Conservation (phyloP, 2,113 vertebrate species). For the Leptobrachium ailaonicum region DNA sequence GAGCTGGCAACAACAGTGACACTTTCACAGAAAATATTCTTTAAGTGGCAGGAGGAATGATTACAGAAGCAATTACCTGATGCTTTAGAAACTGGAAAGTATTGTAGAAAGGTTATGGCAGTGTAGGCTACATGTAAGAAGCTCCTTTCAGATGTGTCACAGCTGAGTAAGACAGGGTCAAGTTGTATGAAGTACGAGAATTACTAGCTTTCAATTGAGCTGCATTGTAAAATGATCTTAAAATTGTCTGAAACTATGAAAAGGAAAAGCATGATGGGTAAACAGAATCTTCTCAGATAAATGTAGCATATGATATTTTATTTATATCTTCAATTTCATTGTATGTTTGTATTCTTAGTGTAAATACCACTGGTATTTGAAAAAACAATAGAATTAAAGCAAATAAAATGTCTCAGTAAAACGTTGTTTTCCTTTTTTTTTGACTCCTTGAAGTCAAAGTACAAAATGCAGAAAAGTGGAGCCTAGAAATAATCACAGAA, state of each 20-base stretch:
- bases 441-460: no score
- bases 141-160: slow-evolving; percentile 26
- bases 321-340: no score
- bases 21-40: slow-evolving; percentile 39
- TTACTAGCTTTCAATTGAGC: slow-evolving; percentile 34
- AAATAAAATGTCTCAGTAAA: no score
- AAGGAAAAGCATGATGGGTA: not conserved
- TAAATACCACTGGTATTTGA: no score
- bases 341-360: no score
- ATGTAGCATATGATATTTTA: no score
- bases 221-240: slow-evolving; percentile 18
- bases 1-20: slow-evolving; percentile 41
- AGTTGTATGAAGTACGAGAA: slow-evolving; percentile 33
- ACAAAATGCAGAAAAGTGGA: no score
- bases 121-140: slow-evolving; percentile 16
- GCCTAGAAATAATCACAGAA: no score
- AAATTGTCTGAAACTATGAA: slow-evolving; percentile 12
- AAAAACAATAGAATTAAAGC: no score
- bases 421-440: no score
- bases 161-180: slow-evolving; percentile 38
- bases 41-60: slow-evolving; percentile 43
- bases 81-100: slow-evolving; percentile 26
- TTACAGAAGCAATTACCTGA: slow-evolving; percentile 46
- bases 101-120: slow-evolving; percentile 31
- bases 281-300: no score